Evolutionary conservation across 2,113 vertebrate genomes (phyloP).

Genomic region (Pelobates fuscus): DNA sequence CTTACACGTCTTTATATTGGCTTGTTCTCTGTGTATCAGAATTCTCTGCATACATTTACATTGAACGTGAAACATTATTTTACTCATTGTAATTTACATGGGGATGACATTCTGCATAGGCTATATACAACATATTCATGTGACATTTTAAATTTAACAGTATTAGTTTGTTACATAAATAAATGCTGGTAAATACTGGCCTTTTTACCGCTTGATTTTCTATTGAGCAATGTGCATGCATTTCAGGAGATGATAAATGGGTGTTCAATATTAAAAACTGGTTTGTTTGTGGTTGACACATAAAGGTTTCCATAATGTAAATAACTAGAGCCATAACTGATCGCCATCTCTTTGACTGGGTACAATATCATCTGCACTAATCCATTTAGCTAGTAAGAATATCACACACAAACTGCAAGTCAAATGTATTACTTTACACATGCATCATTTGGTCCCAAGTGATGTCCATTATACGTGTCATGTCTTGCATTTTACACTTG

Average conservation of each 20-base stretch:
- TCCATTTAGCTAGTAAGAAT: conserved; percentile 39
- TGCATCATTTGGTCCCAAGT: conserved; percentile 35
- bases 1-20: neutral
- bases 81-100: neutral
- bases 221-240: conserved; percentile 26
- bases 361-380: conserved; percentile 39
- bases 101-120: neutral
- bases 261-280: neutral
- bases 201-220: neutral
- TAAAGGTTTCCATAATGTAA: neutral
- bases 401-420: conserved; percentile 34
- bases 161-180: neutral
- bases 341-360: conserved; percentile 20
- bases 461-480: conserved; percentile 23
- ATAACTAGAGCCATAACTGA: conserved; percentile 10
- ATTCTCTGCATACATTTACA: neutral
- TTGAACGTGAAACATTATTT: neutral
- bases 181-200: conserved; percentile 42
- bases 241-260: neutral
- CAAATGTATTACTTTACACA: conserved; percentile 29
- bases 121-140: neutral
- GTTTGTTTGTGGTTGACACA: neutral
- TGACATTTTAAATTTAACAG: neutral
- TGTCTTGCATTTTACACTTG: conserved; percentile 65
- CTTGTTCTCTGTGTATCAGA: neutral